Percentiles rank a stretch among this genome's conserved stretches.
These are phyloP conservation scores for Daubentonia madagascariensis DNA, from an alignment of 2,113 vertebrate species.

Conservation along the genomic window DNA sequence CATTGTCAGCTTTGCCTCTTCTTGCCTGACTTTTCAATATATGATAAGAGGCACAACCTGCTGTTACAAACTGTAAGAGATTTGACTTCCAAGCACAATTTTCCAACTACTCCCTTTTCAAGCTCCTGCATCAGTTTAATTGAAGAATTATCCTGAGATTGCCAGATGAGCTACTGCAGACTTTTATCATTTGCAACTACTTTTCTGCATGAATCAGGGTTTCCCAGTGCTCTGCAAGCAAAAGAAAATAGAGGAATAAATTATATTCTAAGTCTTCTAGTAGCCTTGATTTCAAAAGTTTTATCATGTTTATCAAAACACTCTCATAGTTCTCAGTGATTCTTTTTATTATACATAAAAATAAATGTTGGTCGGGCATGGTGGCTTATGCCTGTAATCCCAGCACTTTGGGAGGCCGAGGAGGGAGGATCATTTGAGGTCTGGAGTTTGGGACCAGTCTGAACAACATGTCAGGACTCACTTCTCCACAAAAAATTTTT, in stretches of 20 bases:
- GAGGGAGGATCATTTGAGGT: no score
- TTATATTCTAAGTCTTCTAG: slow-evolving; percentile 19
- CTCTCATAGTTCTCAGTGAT: background rate
- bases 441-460: no score
- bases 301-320: slow-evolving; percentile 64
- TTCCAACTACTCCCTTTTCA: slow-evolving; percentile 47
- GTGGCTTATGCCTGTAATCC: no score
- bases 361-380: background rate
- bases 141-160: slow-evolving; percentile 68
- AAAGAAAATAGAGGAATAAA: slow-evolving; percentile 54
- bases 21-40: slow-evolving; percentile 50
- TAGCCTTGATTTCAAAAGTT: slow-evolving; percentile 60
- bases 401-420: no score
- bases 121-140: slow-evolving; percentile 60
- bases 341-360: slow-evolving; percentile 50
- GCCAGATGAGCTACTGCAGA: slow-evolving; percentile 56
- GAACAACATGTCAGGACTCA: no score
- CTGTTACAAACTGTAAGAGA: background rate
- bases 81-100: slow-evolving; percentile 51
- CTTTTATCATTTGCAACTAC: slow-evolving; percentile 26
- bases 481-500: no score
- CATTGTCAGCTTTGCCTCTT: background rate
- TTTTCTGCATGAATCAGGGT: slow-evolving; percentile 52
- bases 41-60: background rate
- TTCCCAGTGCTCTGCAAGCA: slow-evolving; percentile 36